Base-by-base conservation (phyloP, 2,888 invertebrate genomes). In the Glaucopsyche alexis region DNA sequence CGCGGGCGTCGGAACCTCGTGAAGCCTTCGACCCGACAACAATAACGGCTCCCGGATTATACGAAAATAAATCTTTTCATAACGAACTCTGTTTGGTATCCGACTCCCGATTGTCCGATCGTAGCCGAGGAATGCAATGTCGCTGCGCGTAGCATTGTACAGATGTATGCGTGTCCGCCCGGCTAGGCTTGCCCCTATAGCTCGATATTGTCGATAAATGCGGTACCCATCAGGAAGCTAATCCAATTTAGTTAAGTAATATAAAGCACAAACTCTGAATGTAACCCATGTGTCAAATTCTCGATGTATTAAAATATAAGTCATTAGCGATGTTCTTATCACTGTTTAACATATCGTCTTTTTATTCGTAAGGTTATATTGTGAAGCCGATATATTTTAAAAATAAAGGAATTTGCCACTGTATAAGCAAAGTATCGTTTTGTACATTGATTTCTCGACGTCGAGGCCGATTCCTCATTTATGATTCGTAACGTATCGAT, bases 331-430 rank as follows among this genome's bases (percentile, higher is more conserved):
- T 91, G 89, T 91, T 92, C 91, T 91, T 85, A 90, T 89, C 87
- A 88, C 88, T 93, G 90, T 93, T 92, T 83, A 86, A 93, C 93
- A 93, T 93, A 93, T 93, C 93, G 91, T 91, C 90, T 89, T 79
- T 86, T 85, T 92, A 91, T 84, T 87, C 84, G 81, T 93, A 93
- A 92, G 92, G 84, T 89, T 85, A 87, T 90, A 92, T 92, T 93
- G 92, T 93, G 91, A 93, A 91, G 89, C 89, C 89, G 88, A 90
- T 92, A 91, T 92, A 91, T 92, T 92, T 93, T 91, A 91, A 93
- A 69, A 93, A 91, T 92, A 93, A 93, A 92, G 90, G 87, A 91
- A 89, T 89, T 90, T 90, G 90, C 91, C 89, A 90, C 91, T 91
- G 90, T 91, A 89, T 91, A 91, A 91, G 89, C 92, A 90, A 88